Base-by-base conservation (phyloP, 2,797 vertebrate genomes). In the Hippoglossus hippoglossus region DNA sequence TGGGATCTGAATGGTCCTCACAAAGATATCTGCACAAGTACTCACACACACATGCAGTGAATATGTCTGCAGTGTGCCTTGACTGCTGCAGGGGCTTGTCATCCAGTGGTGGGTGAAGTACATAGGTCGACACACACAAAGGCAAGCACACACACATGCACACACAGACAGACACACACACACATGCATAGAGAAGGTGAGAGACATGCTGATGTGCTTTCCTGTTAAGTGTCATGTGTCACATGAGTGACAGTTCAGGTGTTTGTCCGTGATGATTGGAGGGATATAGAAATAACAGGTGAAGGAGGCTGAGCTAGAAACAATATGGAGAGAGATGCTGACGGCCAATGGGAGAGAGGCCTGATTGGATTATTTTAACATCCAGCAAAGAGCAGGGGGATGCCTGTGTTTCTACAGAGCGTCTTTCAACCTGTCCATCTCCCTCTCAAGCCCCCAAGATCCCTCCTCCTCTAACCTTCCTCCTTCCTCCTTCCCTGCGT, bases 11-110 rank as follows among this genome's bases (percentile, higher is more conserved):
- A 39, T 39, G 36, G 36, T 39, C 36, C 36, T 39, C 36, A 39
- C 36, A 34, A 34, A 34, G 31, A 34, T 34, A 34, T 34, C 31
- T 34, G 31, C 8, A 10, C 31, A 39, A 3, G 11, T 39, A 13
- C 11, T 39, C 34, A 34, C 34, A 34, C 81, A 69, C 58, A 53
- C 58, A 77, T 50, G 46, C 77, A 28, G 51, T 34, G 63, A n/a
- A 60, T 26, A 67, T 57, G 72, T 83, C 61, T 78, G 52, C 80
- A 68, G 49, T 66, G 74, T 83, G 79, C 54, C 63, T 81, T 74
- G 65, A 80, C 79, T 75, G 85, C 87, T 91, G 84, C 88, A 85
- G 80, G 79, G 84, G 49, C 75, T 82, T 87, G 85, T 90, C 89
- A 89, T 73, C 16, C 44, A 46, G 44, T 46, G 15, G 84, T 85